Percentiles rank a stretch among this genome's conserved stretches.
Evolutionary conservation across 2,797 vertebrate genomes (phyloP).

Genomic region (Phataginus tricuspis): DNA sequence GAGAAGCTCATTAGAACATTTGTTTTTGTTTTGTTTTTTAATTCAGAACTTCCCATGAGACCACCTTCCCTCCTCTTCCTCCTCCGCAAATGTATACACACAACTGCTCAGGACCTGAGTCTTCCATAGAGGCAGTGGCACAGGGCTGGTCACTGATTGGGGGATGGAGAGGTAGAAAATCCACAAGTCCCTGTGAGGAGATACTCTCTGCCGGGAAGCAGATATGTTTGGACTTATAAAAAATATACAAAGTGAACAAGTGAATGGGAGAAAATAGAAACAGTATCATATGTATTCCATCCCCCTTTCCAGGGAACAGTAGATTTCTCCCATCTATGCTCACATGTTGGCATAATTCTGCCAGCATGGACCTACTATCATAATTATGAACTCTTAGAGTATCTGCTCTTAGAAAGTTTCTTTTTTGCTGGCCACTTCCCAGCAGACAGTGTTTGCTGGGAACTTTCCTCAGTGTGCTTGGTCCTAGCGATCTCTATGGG

Average conservation of each 20-base stretch:
- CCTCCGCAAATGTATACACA: neutral
- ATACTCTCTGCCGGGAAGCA: neutral
- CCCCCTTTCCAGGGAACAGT: too few species aligned
- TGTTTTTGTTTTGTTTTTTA: neutral
- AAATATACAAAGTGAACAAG: too few species aligned
- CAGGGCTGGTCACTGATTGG: neutral
- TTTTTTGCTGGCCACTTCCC: neutral
- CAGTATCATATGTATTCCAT: too few species aligned
- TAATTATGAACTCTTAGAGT: too few species aligned
- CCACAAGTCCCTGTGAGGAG: neutral
- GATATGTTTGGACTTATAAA: too few species aligned
- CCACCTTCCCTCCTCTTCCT: neutral
- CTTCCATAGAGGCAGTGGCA: neutral
- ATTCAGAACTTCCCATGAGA: neutral
- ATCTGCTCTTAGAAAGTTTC: too few species aligned
- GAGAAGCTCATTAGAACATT: neutral
- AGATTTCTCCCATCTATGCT: too few species aligned
- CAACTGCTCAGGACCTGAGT: neutral
- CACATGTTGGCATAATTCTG: too few species aligned
- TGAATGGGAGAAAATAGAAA: too few species aligned
- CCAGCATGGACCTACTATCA: too few species aligned
- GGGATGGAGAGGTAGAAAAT: neutral
- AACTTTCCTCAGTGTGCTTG: neutral
- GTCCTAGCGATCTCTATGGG: neutral
- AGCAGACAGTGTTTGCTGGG: neutral